Base-by-base conservation (phyloP, 2,888 invertebrate species). In the Copidosoma aretas region DNA sequence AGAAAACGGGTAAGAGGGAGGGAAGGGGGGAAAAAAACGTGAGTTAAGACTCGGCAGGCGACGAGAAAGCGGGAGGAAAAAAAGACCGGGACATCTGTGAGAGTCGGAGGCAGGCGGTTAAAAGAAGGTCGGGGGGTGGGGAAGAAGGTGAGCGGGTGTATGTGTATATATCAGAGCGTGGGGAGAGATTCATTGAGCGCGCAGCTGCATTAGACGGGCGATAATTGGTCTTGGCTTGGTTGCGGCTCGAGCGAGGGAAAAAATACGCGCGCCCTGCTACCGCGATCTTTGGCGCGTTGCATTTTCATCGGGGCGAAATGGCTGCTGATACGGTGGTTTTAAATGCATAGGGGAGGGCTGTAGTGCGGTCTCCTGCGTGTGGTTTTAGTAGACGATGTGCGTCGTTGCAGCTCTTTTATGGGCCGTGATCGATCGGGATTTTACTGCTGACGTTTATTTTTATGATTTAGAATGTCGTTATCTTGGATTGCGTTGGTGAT, bases 161-260 rank as follows among this genome's bases (percentile, higher is more conserved):
- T n/a, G 21, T 54, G n/a, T 14, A 41, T 14, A 25, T n/a, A 68
- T 32, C 61, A 46, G 51, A 19, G 39, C n/a, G 51, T 51, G 24
- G 32, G 70, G 60, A 64, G 62, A 70, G 65, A 39, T 64, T 71
- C 69, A 61, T 64, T 75, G 54, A 56, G 56, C 51, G 54, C 49
- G 53, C 59, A 72, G 70, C 73, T 77, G 77, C 73, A 76, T 77
- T 74, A 76, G 71, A 62, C 52, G 63, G 52, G 59, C 58, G 72
- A 75, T 77, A 77, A 77, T 77, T 77, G 74, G 71, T 69, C 60
- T 67, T 19, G 63, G 54, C 72, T 74, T n/a, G n/a, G n/a, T n/a
- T 3, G 75, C 76, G 74, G 76, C 73, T 74, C 58, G 73, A 56
- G 57, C 64, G 21, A 41, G 43, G 17, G 12, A 46, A 46, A 39